A percentile compares a stretch with the other conserved stretches of the same genome.
phyloP scores from a whole-genome alignment of 1,140 invertebrate genomes.

The Euura lappo region DNA sequence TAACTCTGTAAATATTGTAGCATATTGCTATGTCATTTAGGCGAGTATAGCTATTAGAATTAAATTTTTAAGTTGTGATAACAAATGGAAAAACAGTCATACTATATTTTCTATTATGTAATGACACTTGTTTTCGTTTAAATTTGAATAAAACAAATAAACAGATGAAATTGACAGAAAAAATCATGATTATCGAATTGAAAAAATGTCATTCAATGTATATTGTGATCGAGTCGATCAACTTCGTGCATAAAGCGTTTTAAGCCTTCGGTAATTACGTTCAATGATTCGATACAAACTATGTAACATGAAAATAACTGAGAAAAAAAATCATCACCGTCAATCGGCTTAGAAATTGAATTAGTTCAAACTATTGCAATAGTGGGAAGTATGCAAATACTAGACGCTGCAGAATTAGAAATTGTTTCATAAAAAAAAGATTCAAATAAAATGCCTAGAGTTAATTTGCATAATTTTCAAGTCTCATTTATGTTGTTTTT shows the following conservation, averaged over 20 bases:
- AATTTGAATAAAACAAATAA: conserved; percentile 18
- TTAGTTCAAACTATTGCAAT: neutral
- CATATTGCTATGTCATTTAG: conserved; percentile 36
- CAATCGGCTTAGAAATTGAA: neutral
- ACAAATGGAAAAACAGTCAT: conserved; percentile 6
- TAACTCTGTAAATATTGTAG: conserved; percentile 47
- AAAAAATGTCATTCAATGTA: conserved; percentile 22
- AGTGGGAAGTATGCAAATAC: neutral
- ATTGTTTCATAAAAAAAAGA: too few relatives aligned
- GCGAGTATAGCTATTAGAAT: conserved; percentile 26
- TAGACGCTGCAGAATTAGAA: neutral
- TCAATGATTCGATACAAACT: neutral
- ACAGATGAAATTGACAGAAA: neutral
- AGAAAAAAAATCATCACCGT: too few relatives aligned
- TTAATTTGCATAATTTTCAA: neutral
- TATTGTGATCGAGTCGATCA: conserved; percentile 48
- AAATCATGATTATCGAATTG: too few relatives aligned
- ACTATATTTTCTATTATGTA: neutral
- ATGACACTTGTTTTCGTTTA: conserved; percentile 2
- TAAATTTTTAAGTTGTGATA: conserved; percentile 18
- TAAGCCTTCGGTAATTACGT: neutral
- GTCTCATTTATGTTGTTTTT: too few relatives aligned
- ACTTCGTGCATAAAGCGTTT: conserved; percentile 39
- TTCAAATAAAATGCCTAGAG: conserved; percentile 1
- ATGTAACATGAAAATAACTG: too few relatives aligned